Percentiles rank a stretch among this genome's conserved stretches.
These are phyloP conservation scores for Ctenochaetus hawaiiensis DNA, from an alignment of 2,797 vertebrate genomes.

Conservation along the genomic window DNA sequence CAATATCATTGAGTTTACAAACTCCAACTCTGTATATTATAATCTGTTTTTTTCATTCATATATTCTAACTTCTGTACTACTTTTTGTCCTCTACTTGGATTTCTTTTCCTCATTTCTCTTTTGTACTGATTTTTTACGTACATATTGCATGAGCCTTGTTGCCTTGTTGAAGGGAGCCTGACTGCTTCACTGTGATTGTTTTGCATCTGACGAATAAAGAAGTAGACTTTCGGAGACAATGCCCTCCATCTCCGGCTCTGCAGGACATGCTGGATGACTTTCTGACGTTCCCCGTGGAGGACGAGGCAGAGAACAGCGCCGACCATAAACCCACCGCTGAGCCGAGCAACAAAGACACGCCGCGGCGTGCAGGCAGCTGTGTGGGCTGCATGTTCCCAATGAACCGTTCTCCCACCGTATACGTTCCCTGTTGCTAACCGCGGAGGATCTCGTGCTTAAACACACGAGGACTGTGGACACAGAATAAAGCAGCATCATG, in stretches of 20 bases:
- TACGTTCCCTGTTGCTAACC: background rate
- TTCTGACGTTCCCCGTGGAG: constrained; percentile 48
- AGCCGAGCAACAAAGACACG: constrained; percentile 34
- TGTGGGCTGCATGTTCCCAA: constrained; percentile 61
- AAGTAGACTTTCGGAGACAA: background rate
- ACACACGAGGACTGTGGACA: background rate
- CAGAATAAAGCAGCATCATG: background rate
- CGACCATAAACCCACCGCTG: constrained; percentile 40
- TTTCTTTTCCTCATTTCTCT: no score
- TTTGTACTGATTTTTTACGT: no score
- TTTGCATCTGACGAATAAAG: background rate
- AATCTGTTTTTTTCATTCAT: no score
- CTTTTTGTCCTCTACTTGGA: no score
- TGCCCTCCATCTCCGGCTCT: constrained; percentile 25
- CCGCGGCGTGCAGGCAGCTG: constrained; percentile 40
- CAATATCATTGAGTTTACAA: no score
- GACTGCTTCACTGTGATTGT: background rate
- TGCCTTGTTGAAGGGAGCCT: no score
- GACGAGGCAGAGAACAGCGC: constrained; percentile 45
- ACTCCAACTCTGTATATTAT: no score
- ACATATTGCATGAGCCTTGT: no score
- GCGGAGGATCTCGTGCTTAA: constrained; percentile 3
- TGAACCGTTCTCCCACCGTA: background rate
- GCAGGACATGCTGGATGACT: constrained; percentile 28
- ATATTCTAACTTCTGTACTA: no score